Evolutionary conservation across 1,140 invertebrate species (phyloP), one percentile per base, ranked within the genome.

Genomic region (Papilio dardanus): DNA sequence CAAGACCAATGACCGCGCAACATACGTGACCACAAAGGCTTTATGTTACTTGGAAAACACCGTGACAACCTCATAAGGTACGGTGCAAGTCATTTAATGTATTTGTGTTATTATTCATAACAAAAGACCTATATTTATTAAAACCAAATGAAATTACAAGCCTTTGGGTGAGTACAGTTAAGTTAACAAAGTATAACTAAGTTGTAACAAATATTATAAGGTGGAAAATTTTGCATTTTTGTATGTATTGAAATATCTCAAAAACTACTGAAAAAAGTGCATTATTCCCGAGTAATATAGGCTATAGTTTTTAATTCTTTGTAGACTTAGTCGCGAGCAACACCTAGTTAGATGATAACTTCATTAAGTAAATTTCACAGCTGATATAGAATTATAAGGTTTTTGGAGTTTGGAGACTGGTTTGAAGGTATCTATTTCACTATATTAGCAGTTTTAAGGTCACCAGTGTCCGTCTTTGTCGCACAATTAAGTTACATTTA

Each of bases 21-120:
- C 6, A 54, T 54, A 54, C 50, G 50, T 54, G 50, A 54, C 50
- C 50, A 54, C 50, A 54, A 24, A 54, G 50, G 14, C 21, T 54
- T 54, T 8, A 54, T 54, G 21, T 54, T 54, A 54, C 50, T 12
- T 24, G 50, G 14, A n/a, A 46, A 54, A 24, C 7, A 54, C 10
- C 10, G 21, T 54, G 21, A 54, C 21, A 8, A 21, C 50, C 14
- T 46, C 16, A 3, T 42, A 42, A 46, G 16, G 42, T 46, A 46
- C 42, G 42, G 42, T 19, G 16, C n/a, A 46, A 46, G 42, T 19
- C 6, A 46, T n/a, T 46, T 46, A 46, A 46, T 19, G n/a, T n/a
- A 1, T n/a, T 46, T 46, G n/a, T 46, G 5, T 46, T 1, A 46
- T 7, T n/a, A 19, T 46, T 46, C n/a, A 46, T 6, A 46, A 46